Evolutionary conservation across 2,113 vertebrate species (phyloP).

Genomic region (Neodontobutis hainanensis): DNA sequence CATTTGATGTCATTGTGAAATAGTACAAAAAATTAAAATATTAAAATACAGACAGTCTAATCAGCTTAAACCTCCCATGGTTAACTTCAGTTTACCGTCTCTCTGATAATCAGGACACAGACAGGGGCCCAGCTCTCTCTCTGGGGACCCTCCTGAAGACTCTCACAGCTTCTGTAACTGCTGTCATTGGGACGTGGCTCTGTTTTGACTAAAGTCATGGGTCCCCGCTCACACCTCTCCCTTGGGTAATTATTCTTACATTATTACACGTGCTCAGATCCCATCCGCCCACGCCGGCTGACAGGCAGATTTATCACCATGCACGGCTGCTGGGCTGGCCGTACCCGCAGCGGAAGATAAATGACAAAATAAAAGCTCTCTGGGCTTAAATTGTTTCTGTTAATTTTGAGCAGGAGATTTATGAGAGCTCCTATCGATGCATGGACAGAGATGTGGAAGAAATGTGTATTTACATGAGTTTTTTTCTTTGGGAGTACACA

Average conservation of each 20-base stretch:
- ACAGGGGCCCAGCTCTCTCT: conserved; percentile 54
- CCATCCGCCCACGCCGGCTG: conserved; percentile 77
- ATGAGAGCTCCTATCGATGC: conserved; percentile 78
- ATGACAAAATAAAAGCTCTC: conserved; percentile 85
- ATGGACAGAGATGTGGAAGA: conserved; percentile 70
- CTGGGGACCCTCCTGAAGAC: conserved; percentile 59
- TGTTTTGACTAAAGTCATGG: conserved; percentile 10
- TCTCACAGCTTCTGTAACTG: conserved; percentile 73
- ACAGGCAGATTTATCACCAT: conserved; percentile 85
- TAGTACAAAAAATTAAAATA: no score
- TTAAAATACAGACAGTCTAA: no score
- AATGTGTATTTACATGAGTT: conserved; percentile 59
- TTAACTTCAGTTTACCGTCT: no score
- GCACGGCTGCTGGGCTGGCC: conserved; percentile 68
- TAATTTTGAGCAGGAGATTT: conserved; percentile 84
- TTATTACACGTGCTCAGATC: conserved; percentile 86
- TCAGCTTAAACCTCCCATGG: no score
- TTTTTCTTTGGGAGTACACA: conserved; percentile 57
- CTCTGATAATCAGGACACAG: conserved; percentile 66
- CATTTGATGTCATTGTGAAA: no score
- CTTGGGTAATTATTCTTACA: conserved; percentile 87
- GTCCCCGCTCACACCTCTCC: conserved; percentile 66
- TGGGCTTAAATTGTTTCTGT: conserved; percentile 85
- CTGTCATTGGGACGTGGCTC: conserved; percentile 76
- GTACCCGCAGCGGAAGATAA: conserved; percentile 75